Percentiles rank a stretch among this genome's conserved stretches.
Conservation (phyloP, 2,888 invertebrate species). For the Zeuzera pyrina region DNA sequence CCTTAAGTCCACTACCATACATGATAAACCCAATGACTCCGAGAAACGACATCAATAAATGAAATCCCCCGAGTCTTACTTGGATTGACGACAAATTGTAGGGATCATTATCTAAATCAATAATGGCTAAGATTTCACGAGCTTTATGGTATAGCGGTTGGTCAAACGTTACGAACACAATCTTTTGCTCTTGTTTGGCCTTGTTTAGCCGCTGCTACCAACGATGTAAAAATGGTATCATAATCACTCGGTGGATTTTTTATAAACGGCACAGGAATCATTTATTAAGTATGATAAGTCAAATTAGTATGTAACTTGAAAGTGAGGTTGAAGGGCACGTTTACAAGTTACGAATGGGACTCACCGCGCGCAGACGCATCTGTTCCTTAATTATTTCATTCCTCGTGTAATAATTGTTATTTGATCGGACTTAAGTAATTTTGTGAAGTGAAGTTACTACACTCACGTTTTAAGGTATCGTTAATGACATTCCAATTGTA, state of each 20-base stretch:
- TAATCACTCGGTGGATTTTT: slow-evolving; percentile 23
- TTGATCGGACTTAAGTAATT: no score
- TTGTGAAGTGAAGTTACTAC: no score
- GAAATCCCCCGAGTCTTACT: slow-evolving; percentile 28
- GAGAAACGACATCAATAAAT: slow-evolving; percentile 28
- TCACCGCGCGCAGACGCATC: no score
- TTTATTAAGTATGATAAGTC: slow-evolving; percentile 17
- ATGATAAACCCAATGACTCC: slow-evolving; percentile 26
- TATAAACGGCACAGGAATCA: slow-evolving; percentile 24
- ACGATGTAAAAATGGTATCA: slow-evolving; percentile 23
- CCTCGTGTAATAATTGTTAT: no score
- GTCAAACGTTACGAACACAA: slow-evolving; percentile 22
- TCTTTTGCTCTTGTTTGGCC: slow-evolving; percentile 16
- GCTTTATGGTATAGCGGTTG: slow-evolving; percentile 25
- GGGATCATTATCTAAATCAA: slow-evolving; percentile 17
- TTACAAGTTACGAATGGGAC: no score
- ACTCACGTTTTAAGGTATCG: no score
- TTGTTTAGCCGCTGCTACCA: slow-evolving; percentile 18
- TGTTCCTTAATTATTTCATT: no score
- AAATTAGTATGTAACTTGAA: slow-evolving; percentile 13
- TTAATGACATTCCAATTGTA: no score
- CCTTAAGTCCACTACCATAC: slow-evolving; percentile 20
- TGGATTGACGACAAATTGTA: slow-evolving; percentile 11
- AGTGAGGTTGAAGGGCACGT: no score
- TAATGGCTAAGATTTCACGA: slow-evolving; percentile 19